A percentile compares a stretch with the other conserved stretches of the same genome.
Conservation (phyloP, 2,113 vertebrate genomes). For the Pelmatolapia mariae region DNA sequence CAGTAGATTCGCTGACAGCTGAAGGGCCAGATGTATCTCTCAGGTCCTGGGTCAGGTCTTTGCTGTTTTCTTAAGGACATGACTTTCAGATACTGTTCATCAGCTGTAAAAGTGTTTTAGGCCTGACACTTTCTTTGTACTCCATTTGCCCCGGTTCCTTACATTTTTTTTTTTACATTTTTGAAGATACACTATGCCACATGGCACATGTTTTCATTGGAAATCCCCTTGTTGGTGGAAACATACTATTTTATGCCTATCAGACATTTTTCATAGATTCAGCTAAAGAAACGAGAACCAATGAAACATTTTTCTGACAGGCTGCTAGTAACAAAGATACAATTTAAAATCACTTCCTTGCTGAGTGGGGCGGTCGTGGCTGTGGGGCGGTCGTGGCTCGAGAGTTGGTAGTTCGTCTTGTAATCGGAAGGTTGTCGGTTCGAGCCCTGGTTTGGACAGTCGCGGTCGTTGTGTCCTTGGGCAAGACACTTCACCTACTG, state of each 20-base stretch:
- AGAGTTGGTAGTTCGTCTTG: no score
- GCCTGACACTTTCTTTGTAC: background rate
- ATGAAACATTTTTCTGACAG: background rate
- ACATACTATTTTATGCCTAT: background rate
- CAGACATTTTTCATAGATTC: background rate
- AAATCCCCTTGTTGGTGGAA: background rate
- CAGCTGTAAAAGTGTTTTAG: accelerated
- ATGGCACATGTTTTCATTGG: background rate
- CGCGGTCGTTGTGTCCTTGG: no score
- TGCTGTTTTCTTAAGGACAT: background rate
- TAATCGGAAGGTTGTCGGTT: no score
- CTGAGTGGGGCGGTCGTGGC: background rate
- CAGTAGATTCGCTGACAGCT: accelerated
- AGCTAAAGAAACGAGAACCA: background rate
- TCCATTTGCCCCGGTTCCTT: background rate
- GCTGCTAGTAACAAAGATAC: background rate
- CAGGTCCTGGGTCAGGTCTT: background rate
- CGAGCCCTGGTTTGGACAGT: no score
- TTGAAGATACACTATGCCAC: background rate
- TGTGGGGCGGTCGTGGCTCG: background rate
- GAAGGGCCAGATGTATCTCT: background rate
- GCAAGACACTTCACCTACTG: no score
- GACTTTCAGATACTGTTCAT: background rate
- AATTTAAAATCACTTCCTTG: background rate
- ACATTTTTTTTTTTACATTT: background rate